Conservation (phyloP, 2,888 invertebrate species). For the Pammene aurita region DNA sequence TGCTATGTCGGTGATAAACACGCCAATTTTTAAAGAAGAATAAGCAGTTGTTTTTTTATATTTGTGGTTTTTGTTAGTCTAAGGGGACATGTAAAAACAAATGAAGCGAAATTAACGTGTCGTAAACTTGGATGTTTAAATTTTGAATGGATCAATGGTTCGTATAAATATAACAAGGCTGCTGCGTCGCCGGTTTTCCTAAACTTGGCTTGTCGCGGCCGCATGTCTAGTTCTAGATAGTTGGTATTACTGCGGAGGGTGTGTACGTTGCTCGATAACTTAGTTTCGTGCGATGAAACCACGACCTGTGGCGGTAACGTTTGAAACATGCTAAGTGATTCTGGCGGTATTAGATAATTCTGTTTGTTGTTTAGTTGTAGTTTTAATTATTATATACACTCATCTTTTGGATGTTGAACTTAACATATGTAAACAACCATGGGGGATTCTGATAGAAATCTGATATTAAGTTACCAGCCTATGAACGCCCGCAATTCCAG, state of each 20-base stretch:
- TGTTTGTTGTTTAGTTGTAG: slow-evolving; percentile 19
- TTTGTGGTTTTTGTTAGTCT: no score
- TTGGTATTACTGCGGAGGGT: slow-evolving; percentile 2
- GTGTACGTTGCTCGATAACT: slow-evolving; percentile 17
- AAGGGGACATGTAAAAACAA: no score
- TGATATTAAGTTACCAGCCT: background rate
- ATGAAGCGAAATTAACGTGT: no score
- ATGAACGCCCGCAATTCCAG: background rate
- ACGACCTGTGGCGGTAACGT: slow-evolving; percentile 25
- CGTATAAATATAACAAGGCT: no score
- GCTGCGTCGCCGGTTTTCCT: no score
- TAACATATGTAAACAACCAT: background rate
- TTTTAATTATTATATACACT: slow-evolving; percentile 3
- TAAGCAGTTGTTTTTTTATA: no score
- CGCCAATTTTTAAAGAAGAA: no score
- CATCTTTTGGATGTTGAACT: background rate
- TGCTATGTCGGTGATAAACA: no score
- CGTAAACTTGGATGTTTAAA: no score
- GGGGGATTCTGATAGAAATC: background rate
- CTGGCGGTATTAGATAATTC: slow-evolving; percentile 22
- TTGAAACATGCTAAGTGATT: slow-evolving; percentile 29
- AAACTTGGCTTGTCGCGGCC: no score
- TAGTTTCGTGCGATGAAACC: slow-evolving; percentile 23
- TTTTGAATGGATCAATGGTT: no score
- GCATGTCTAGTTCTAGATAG: background rate